Conservation (phyloP, 2,888 invertebrate genomes). For the Cataglyphis cursor region DNA sequence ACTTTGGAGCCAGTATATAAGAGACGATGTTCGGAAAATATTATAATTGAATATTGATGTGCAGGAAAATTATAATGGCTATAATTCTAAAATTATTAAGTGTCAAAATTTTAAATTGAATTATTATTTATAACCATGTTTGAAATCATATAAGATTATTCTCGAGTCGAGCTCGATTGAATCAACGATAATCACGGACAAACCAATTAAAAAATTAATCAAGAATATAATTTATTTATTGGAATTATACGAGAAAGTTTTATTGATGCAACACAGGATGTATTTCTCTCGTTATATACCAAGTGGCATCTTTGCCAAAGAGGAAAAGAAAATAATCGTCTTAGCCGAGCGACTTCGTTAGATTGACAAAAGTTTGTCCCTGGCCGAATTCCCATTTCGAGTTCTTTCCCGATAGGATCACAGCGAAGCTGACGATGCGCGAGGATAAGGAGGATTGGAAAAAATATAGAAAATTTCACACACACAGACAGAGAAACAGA, state of each 20-base stretch:
- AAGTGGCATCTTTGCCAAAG: slow-evolving; percentile 12
- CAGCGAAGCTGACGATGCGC: slow-evolving; percentile 57
- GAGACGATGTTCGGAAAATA: slow-evolving; percentile 2
- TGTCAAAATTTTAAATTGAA: not conserved
- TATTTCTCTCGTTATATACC: slow-evolving; percentile 34
- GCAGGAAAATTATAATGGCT: too few relatives aligned
- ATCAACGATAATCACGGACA: not conserved
- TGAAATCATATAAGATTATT: not conserved
- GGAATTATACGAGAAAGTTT: slow-evolving; percentile 55
- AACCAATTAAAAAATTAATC: slow-evolving; percentile 43
- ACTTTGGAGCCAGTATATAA: slow-evolving; percentile 50
- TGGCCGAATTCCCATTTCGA: slow-evolving; percentile 57
- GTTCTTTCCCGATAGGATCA: slow-evolving; percentile 55
- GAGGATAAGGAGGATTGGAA: slow-evolving; percentile 61
- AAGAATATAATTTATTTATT: slow-evolving; percentile 59
- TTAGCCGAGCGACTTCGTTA: slow-evolving; percentile 72
- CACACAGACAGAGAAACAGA: not conserved
- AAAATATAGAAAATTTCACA: slow-evolving; percentile 43
- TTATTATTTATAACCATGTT: not conserved
- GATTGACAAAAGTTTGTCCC: slow-evolving; percentile 73
- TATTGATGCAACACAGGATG: slow-evolving; percentile 54
- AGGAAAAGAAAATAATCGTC: slow-evolving; percentile 68
- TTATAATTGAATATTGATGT: not conserved
- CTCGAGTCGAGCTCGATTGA: not conserved
- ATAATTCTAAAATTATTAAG: slow-evolving; percentile 3